These are phyloP conservation scores for Chaetodon trifascialis DNA, from an alignment of 2,113 vertebrate species.

Conservation along the genomic window DNA sequence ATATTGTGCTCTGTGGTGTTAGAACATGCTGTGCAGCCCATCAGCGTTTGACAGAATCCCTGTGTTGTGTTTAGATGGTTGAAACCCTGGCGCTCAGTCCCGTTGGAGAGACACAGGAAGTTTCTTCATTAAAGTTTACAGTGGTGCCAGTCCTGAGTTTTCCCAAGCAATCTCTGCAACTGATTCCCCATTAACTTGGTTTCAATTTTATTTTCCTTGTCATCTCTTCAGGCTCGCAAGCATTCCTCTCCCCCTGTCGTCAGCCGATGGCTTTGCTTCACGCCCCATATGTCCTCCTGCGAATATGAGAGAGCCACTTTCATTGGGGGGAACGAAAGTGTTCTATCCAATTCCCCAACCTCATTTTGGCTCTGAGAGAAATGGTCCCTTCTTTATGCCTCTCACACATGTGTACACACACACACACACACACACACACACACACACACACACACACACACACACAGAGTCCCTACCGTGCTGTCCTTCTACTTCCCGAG, in stretches of 20 bases:
- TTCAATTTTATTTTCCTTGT: conserved; percentile 41
- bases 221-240: conserved; percentile 40
- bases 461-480: conserved; percentile 27
- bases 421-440: conserved; percentile 29
- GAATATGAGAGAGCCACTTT: conserved; percentile 65
- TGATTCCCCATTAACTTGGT: conserved; percentile 40
- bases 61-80: conserved; percentile 38
- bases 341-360: conserved; percentile 72
- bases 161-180: conserved; percentile 47
- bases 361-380: conserved; percentile 76
- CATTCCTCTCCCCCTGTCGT: conserved; percentile 15
- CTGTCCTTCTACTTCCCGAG: conserved; percentile 55
- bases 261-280: conserved; percentile 54
- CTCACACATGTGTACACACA: conserved; percentile 13
- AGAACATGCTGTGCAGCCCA: conserved; percentile 34
- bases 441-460: conserved; percentile 32
- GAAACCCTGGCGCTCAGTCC: conserved; percentile 16
- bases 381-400: conserved; percentile 58
- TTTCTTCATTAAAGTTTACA: conserved; percentile 59
- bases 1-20: conserved; percentile 45
- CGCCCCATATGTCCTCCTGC: conserved; percentile 59
- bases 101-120: conserved; percentile 41
- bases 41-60: conserved; percentile 45
- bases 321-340: conserved; percentile 53
- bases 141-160: conserved; percentile 30